Percentiles rank a stretch among this genome's conserved stretches.
Evolutionary conservation across 2,113 vertebrate genomes (phyloP).

Genomic region (Lynx canadensis): DNA sequence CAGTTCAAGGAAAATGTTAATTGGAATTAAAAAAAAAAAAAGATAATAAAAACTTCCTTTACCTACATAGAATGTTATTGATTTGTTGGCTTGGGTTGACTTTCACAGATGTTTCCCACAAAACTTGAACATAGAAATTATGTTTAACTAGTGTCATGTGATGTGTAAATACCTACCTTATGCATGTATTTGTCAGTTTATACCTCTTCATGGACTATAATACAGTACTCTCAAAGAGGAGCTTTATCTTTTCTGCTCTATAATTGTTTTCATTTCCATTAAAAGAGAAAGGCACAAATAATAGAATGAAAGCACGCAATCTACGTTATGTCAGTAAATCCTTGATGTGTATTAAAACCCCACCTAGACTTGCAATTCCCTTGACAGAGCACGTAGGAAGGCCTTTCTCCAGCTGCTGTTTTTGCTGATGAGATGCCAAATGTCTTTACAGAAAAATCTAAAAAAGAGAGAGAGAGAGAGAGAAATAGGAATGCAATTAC

Average conservation of each 20-base stretch:
- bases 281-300: slow-evolving; percentile 84
- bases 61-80: background rate
- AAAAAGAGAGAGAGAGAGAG: background rate
- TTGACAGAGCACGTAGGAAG: slow-evolving; percentile 84
- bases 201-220: slow-evolving; percentile 73
- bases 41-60: background rate
- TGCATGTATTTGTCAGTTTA: slow-evolving; percentile 70
- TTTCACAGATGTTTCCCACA: slow-evolving; percentile 69
- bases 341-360: slow-evolving; percentile 86
- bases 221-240: slow-evolving; percentile 69
- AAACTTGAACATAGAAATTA: slow-evolving; percentile 78
- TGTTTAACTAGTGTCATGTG: slow-evolving; percentile 76
- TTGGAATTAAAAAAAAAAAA: background rate
- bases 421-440: slow-evolving; percentile 88
- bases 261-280: slow-evolving; percentile 88
- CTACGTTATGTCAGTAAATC: slow-evolving; percentile 84
- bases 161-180: slow-evolving; percentile 75
- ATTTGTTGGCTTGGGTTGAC: slow-evolving; percentile 63
- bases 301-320: slow-evolving; percentile 82
- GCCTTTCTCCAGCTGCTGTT: slow-evolving; percentile 86
- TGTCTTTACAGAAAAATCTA: slow-evolving; percentile 83
- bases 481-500: slow-evolving; percentile 81
- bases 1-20: background rate
- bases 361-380: slow-evolving; percentile 86
- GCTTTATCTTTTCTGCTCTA: slow-evolving; percentile 78